Evolutionary conservation across 2,113 vertebrate species (phyloP).

Genomic region (Aegithalos caudatus): DNA sequence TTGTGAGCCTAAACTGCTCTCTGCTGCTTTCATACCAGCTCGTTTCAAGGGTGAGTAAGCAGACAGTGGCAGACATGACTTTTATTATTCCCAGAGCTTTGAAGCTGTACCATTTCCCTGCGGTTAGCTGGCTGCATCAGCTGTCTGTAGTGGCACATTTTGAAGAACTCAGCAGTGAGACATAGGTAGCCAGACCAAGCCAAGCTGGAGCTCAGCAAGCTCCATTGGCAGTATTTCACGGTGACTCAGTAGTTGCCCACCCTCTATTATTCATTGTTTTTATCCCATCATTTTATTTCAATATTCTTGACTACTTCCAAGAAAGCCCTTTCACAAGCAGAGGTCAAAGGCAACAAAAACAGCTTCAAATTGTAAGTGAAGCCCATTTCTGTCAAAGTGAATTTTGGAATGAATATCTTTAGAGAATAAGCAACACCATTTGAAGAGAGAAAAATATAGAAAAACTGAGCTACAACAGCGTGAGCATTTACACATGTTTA

Average conservation of each 20-base stretch:
- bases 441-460: neutral
- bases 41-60: constrained; percentile 38
- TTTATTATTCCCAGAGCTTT: neutral
- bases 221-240: neutral
- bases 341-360: neutral
- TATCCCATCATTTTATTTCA: neutral
- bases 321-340: neutral
- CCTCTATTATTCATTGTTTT: neutral
- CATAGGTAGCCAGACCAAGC: neutral
- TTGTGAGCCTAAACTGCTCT: neutral
- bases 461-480: neutral
- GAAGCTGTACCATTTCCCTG: neutral
- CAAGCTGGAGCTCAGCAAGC: neutral
- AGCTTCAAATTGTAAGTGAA: neutral
- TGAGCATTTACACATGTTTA: neutral
- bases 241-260: neutral
- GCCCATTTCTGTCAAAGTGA: neutral
- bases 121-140: neutral
- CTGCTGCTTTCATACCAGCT: neutral
- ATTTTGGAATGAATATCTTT: neutral
- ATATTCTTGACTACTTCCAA: neutral
- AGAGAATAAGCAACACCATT: neutral
- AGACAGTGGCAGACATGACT: constrained; percentile 11
- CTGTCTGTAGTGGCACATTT: neutral
- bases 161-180: neutral